Conservation (phyloP, 2,113 vertebrate species). For the Sinosuthora webbiana region DNA sequence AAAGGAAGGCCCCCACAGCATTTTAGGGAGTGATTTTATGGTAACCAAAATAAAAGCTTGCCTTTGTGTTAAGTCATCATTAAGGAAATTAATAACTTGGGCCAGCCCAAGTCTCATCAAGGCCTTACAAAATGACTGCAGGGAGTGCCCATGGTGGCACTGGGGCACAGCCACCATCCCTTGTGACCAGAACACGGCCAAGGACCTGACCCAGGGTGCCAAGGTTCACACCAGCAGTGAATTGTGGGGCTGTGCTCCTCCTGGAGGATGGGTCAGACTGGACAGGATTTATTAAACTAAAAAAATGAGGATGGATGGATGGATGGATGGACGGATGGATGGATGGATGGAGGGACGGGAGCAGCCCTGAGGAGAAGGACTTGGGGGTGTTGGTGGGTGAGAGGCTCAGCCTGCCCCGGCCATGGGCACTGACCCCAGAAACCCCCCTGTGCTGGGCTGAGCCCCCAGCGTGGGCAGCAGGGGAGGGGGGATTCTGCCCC, state of each 20-base stretch:
- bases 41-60: not conserved
- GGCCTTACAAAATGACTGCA: not conserved
- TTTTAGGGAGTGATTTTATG: not conserved
- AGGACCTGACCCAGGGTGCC: not conserved
- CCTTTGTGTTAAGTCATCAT: not conserved
- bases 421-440: not conserved
- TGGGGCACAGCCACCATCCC: not conserved
- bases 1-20: not conserved
- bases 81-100: not conserved
- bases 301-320: not conserved
- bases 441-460: not conserved
- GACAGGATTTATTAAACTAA: not conserved
- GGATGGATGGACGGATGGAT: not conserved
- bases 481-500: not conserved
- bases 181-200: accelerated
- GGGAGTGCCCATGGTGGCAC: not conserved
- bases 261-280: not conserved
- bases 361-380: not conserved
- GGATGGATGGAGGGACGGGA: not conserved
- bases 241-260: not conserved
- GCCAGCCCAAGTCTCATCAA: not conserved
- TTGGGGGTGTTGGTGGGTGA: not conserved
- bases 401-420: not conserved
- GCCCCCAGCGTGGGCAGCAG: not conserved
- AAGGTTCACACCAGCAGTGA: accelerated